A percentile compares a stretch with the other conserved stretches of the same genome.
phyloP scores from a whole-genome alignment of 2,797 vertebrate species.

The Betta splendens region DNA sequence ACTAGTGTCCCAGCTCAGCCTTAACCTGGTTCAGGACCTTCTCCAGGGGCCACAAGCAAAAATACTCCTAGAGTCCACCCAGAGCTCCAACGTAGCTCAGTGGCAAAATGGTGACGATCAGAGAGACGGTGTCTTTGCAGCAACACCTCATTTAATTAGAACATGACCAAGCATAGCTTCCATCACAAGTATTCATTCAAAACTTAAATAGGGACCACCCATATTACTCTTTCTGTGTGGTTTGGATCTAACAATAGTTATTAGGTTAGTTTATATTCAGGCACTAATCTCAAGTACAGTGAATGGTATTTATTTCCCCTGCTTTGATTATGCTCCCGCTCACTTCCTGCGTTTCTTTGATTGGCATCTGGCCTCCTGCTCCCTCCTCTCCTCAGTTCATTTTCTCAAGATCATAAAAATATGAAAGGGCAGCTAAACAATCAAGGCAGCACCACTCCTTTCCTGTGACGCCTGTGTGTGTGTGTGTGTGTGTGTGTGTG shows the following conservation, averaged over 20 bases:
- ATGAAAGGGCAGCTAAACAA: constrained; percentile 67
- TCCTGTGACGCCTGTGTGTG: constrained; percentile 50
- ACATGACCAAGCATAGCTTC: too few species aligned
- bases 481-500: neutral
- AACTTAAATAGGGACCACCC: too few species aligned
- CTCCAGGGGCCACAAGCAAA: too few species aligned
- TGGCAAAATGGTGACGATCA: too few species aligned
- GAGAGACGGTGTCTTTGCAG: too few species aligned
- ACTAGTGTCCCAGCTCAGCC: neutral
- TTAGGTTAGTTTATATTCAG: constrained; percentile 48
- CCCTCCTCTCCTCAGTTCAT: constrained; percentile 34
- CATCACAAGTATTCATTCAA: too few species aligned
- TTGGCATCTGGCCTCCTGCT: constrained; percentile 34
- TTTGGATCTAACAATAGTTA: constrained; percentile 4
- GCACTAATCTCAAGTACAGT: constrained; percentile 10
- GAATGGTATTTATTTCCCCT: constrained; percentile 9
- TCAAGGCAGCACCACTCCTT: constrained; percentile 57
- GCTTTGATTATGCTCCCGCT: constrained; percentile 31
- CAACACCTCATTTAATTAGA: too few species aligned
- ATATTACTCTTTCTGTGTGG: neutral
- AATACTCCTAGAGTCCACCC: too few species aligned
- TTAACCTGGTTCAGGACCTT: neutral
- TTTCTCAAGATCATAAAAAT: constrained; percentile 51
- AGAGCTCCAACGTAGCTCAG: too few species aligned
- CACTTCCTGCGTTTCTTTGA: constrained; percentile 50